Evolutionary conservation across 2,888 invertebrate species (phyloP), one percentile per base, ranked within the genome.

Genomic region (Lacanobia oleracea): DNA sequence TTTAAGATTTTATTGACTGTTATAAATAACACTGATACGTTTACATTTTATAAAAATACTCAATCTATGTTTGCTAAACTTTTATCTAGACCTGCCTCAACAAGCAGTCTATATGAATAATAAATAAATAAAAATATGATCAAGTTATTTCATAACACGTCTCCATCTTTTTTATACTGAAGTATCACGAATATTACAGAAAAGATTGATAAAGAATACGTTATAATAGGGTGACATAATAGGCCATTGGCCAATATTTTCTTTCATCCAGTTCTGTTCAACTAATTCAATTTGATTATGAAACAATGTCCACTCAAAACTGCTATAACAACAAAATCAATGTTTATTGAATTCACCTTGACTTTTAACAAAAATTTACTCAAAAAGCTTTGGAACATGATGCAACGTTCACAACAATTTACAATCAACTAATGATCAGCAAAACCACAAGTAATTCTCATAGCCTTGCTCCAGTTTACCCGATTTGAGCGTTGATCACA

Each of bases 401-500:
- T 16, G 78, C 62, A 77, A 68, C 5, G 21, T 62, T 5, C 53
- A 45, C 51, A 65, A 65, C 23, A 77, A 50, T 67, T 67, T 65
- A 77, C 72, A 62, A 53, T 54, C 33, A 40, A 57, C 79, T 56
- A 53, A 80, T 79, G 83, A 67, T 82, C 66, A 66, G 65, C 45
- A 81, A 67, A 77, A 73, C 60, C 33, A 63, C 75, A 64, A 64
- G 50, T 73, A 67, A 69, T 74, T 86, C 84, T 77, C 82, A 83
- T 84, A 67, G 57, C 86, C 87, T 82, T 77, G 86, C 87, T 79
- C 86, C 50, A 78, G 68, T 81, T 86, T 62, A 74, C 73, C 70
- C 50, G 61, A 73, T 70, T 72, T 72, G 67, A 69, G 61, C 48
- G 67, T 69, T 67, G 57, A 81, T 77, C 79, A 64, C 63, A 68